These are phyloP conservation scores for Anseranas semipalmata DNA, from an alignment of 2,113 vertebrate genomes.

Conservation along the genomic window DNA sequence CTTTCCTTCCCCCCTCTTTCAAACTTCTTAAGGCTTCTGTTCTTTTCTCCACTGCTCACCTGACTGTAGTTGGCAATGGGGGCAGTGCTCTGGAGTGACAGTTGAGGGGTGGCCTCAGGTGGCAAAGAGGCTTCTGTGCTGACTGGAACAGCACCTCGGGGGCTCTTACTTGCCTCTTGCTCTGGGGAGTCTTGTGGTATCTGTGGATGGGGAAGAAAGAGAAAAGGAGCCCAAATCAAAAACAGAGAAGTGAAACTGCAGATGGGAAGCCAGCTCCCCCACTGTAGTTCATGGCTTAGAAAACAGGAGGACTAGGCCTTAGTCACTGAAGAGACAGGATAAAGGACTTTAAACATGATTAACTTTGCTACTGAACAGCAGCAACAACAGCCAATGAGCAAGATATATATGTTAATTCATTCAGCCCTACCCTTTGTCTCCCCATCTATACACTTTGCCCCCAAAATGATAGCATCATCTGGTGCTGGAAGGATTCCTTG, in stretches of 20 bases:
- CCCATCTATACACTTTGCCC: not conserved
- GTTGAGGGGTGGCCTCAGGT: slow-evolving; percentile 76
- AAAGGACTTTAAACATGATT: not conserved
- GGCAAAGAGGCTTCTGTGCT: slow-evolving; percentile 78
- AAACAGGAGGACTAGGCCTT: not conserved
- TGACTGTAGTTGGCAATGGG: slow-evolving; percentile 79
- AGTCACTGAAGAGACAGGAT: not conserved
- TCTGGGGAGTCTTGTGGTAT: slow-evolving; percentile 82
- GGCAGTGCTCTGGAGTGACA: slow-evolving; percentile 76
- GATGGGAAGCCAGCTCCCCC: not conserved
- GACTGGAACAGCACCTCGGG: slow-evolving; percentile 75
- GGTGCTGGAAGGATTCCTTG: not conserved
- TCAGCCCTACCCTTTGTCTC: not conserved
- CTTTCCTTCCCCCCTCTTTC: not conserved
- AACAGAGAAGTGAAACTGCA: slow-evolving; percentile 55
- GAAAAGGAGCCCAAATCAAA: slow-evolving; percentile 14
- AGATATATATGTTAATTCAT: not conserved
- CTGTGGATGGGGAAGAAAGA: slow-evolving; percentile 55
- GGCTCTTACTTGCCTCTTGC: slow-evolving; percentile 83
- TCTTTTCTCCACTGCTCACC: slow-evolving; percentile 46
- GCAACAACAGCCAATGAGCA: not conserved
- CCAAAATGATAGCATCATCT: not conserved
- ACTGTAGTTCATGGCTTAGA: not conserved
- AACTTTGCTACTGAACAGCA: not conserved
- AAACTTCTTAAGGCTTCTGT: not conserved